phyloP scores from a whole-genome alignment of 2,113 vertebrate species.

The Pithys albifrons region DNA sequence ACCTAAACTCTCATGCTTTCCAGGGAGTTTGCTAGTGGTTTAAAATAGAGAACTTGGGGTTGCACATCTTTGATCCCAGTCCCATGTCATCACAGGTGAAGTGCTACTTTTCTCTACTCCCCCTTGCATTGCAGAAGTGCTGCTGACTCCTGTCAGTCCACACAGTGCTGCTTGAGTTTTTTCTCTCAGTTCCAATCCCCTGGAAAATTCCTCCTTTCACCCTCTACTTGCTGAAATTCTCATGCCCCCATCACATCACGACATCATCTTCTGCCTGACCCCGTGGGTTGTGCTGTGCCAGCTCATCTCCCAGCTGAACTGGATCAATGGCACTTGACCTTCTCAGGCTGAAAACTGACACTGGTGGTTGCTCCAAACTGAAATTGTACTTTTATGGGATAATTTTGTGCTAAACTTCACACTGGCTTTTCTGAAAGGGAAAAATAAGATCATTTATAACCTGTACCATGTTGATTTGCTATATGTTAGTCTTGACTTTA shows the following conservation, averaged over 20 bases:
- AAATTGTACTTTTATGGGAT: not conserved
- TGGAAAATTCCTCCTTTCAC: not conserved
- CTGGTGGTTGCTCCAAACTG: not conserved
- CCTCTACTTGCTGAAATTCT: not conserved
- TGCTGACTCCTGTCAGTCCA: not conserved
- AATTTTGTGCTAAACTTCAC: not conserved
- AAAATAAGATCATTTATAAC: not conserved
- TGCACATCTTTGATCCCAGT: not conserved
- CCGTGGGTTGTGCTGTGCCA: not conserved
- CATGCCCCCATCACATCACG: accelerated
- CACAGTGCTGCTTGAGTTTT: not conserved
- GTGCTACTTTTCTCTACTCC: not conserved
- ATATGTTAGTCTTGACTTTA: not conserved
- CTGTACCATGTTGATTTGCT: not conserved
- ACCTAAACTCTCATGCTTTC: not conserved
- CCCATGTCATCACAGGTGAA: not conserved
- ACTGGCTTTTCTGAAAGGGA: not conserved
- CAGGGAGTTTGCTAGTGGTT: not conserved
- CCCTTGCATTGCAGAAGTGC: not conserved
- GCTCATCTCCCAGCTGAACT: not conserved
- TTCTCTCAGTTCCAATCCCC: not conserved
- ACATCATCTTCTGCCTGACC: not conserved
- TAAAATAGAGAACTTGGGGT: not conserved
- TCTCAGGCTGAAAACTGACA: not conserved
- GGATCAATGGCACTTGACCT: not conserved